Conservation (phyloP, 2,113 vertebrate genomes). For the Astur gentilis region DNA sequence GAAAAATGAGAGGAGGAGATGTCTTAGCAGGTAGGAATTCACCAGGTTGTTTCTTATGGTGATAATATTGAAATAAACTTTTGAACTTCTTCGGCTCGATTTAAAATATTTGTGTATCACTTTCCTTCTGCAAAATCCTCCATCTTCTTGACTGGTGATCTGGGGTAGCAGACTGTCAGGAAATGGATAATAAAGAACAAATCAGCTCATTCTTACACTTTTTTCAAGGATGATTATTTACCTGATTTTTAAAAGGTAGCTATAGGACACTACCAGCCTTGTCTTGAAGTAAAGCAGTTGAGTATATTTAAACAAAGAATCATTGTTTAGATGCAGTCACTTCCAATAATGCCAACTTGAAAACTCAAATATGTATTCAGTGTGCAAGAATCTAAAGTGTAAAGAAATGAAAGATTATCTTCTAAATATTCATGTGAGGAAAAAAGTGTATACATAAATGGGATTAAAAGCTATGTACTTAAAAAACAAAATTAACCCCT, state of each 20-base stretch:
- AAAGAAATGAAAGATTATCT: not conserved
- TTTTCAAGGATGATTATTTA: not conserved
- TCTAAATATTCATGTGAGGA: not conserved
- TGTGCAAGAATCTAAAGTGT: not conserved
- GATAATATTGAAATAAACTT: not conserved
- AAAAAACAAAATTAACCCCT: not conserved
- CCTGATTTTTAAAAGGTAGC: not conserved
- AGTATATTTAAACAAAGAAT: not conserved
- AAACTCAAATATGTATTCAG: not conserved
- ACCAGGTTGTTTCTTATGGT: not conserved
- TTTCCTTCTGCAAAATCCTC: not conserved
- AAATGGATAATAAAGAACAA: not conserved
- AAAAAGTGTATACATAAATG: not conserved
- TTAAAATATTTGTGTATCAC: not conserved
- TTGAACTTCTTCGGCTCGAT: not conserved
- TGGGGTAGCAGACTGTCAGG: not conserved
- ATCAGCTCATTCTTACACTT: not conserved
- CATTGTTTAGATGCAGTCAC: not conserved
- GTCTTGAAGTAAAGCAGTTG: not conserved
- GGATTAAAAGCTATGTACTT: not conserved
- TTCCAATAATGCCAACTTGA: not conserved
- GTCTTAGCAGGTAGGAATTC: not conserved
- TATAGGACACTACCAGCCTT: not conserved
- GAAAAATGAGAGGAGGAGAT: not conserved
- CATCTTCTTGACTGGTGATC: not conserved